Evolutionary conservation across 2,113 vertebrate species (phyloP).

Genomic region (Pagrus major): DNA sequence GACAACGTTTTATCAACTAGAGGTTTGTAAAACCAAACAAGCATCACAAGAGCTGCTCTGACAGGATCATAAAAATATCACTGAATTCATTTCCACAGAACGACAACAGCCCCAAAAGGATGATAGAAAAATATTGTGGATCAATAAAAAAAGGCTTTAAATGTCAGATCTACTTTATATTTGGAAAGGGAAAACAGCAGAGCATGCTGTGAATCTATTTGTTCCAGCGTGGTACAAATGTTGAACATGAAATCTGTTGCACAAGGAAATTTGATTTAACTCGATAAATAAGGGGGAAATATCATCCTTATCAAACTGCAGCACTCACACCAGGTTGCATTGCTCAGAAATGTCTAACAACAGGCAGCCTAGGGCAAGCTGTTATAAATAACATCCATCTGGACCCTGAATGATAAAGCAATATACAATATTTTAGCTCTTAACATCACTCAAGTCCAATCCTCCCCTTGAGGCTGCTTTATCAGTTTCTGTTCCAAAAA

Average conservation of each 20-base stretch:
- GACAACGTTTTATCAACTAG: neutral
- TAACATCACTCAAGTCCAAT: neutral
- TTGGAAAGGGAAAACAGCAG: neutral
- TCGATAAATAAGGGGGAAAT: neutral
- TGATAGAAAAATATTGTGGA: neutral
- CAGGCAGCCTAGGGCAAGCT: neutral
- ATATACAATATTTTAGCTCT: neutral
- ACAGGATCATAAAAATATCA: neutral
- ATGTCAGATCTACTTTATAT: neutral
- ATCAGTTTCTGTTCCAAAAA: slow-evolving; percentile 14
- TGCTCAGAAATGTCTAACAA: slow-evolving; percentile 4
- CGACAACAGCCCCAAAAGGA: neutral
- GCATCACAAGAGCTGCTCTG: neutral
- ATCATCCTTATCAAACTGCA: slow-evolving; percentile 6
- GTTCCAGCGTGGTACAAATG: neutral
- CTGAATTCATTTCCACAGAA: neutral
- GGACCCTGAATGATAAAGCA: slow-evolving; percentile 19
- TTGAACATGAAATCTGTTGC: neutral
- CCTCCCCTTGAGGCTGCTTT: neutral
- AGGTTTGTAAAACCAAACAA: neutral
- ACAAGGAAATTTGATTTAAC: slow-evolving; percentile 9
- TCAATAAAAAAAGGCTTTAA: neutral
- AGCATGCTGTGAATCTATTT: neutral
- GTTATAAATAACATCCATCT: slow-evolving; percentile 19
- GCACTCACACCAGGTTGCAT: slow-evolving; percentile 1